Evolutionary conservation across 1,140 invertebrate species (phyloP), one percentile per base, ranked within the genome.

Genomic region (Danaus melanippus): DNA sequence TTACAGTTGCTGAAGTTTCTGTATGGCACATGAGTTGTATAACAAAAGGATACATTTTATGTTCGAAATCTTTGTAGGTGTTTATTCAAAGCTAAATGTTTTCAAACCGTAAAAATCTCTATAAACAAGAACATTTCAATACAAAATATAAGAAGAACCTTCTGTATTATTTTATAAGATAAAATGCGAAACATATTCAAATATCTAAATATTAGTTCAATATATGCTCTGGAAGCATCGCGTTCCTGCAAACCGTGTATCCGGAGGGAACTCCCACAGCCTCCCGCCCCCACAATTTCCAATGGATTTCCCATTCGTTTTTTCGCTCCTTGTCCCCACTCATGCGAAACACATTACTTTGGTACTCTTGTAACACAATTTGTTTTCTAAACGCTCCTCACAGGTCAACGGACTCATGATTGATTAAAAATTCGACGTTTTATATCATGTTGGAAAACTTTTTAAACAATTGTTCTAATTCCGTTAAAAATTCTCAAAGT

Each of bases 271-370:
- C 50, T 17, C 39, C 60, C 52, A 56, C 50, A 43, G 4, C 39
- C 46, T 32, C 57, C 17, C 56, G 46, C 58, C 69, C 60, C 70
- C 62, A 46, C 67, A 58, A 74, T 79, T 77, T 77, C 77, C 77
- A 78, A 78, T 76, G 72, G 71, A 74, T 76, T 66, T 56, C 62
- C 56, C 65, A 52, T 76, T 68, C 74, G 69, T 79, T 79, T 79
- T 79, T 78, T 74, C 71, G 63, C 69, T 72, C 69, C 69, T 74
- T 72, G 73, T 75, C 73, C 66, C 64, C 69, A 70, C 71, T 78
- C 71, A 69, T 58, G 69, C 58, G 67, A 56, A 81, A 74, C 70
- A 71, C 66, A 72, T 79, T 79, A 79, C 61, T 64, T 68, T 71
- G 63, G 66, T 74, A 71, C 56, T 67, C 67, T 73, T 71, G 71